Evolutionary conservation across 2,888 invertebrate genomes (phyloP), one percentile per base, ranked within the genome.

Genomic region (Catocala fraxini): DNA sequence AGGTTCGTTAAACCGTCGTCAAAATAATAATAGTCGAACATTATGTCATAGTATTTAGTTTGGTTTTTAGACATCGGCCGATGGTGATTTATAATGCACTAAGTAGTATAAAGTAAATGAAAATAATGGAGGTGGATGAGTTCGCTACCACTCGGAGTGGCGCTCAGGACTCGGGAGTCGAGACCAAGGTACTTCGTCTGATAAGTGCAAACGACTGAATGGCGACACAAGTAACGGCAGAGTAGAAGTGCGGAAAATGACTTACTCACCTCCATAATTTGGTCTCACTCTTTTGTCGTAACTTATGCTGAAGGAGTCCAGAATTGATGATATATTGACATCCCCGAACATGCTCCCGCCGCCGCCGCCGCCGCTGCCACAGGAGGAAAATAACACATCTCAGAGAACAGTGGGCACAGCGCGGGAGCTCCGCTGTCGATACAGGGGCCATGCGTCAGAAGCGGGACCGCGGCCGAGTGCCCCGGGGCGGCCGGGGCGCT

Each of bases 231-330:
- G n/a, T 42, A 25, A 33, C 35, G 25, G 25, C 33, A 33, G 13
- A 43, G 7, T 35, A 35, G 42, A 13, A 46, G 13, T 25, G 25
- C 35, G 41, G 34, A 25, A 46, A 45, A 49, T 5, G 42, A 42
- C 47, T 34, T 64, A 83, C 88, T 84, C 71, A 98, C 98, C 98
- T 97, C 98, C 98, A 95, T 98, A 98, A 95, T 98, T 98, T 91
- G 98, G 98, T 95, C 98, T 97, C 96, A 99, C 97, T 96, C 98
- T 97, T 96, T 98, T 99, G 96, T 99, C 98, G 95, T 98, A 98
- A 94, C 97, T 98, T 94, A 97, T 96, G 94, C 98, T 98, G 95
- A 98, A 97, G 88, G 97, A 97, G 95, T 98, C 97, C 94, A 98
- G 95, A 89, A 98, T 98, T 90, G 97, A 97, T 87, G 98, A 97